These are phyloP conservation scores for Brachionus koreanus DNA, from an alignment of 1,140 invertebrate genomes.

Conservation along the genomic window DNA sequence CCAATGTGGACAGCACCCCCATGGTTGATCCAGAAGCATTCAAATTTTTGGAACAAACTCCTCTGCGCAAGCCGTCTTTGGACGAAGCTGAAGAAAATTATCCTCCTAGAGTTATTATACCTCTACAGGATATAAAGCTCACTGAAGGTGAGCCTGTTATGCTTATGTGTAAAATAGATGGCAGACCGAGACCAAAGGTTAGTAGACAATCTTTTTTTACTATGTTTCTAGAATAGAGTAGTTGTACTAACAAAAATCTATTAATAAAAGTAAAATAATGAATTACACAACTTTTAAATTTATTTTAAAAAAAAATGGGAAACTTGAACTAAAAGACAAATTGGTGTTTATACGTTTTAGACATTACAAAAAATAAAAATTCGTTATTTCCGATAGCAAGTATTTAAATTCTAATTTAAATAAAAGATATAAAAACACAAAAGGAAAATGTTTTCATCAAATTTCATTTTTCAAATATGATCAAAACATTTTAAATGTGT, in stretches of 20 bases:
- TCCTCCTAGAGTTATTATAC: slow-evolving; percentile 26
- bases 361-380: too few relatives aligned
- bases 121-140: slow-evolving; percentile 47
- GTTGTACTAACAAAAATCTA: neutral
- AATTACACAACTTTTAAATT: neutral
- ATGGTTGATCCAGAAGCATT: slow-evolving; percentile 56
- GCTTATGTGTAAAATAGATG: slow-evolving; percentile 59
- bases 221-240: neutral
- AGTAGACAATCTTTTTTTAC: neutral
- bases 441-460: too few relatives aligned
- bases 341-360: too few relatives aligned
- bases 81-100: slow-evolving; percentile 62
- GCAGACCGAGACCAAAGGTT: slow-evolving; percentile 59
- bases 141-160: slow-evolving; percentile 57
- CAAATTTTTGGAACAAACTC: slow-evolving; percentile 64
- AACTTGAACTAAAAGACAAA: too few relatives aligned
- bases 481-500: too few relatives aligned
- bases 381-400: too few relatives aligned
- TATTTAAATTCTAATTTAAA: too few relatives aligned
- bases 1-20: slow-evolving; percentile 55
- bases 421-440: too few relatives aligned
- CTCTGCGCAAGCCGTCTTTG: slow-evolving; percentile 75
- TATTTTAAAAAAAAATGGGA: too few relatives aligned
- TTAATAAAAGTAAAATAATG: neutral
- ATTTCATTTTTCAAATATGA: too few relatives aligned